Base-by-base conservation (phyloP, 1,140 invertebrate species). In the Maniola jurtina region DNA sequence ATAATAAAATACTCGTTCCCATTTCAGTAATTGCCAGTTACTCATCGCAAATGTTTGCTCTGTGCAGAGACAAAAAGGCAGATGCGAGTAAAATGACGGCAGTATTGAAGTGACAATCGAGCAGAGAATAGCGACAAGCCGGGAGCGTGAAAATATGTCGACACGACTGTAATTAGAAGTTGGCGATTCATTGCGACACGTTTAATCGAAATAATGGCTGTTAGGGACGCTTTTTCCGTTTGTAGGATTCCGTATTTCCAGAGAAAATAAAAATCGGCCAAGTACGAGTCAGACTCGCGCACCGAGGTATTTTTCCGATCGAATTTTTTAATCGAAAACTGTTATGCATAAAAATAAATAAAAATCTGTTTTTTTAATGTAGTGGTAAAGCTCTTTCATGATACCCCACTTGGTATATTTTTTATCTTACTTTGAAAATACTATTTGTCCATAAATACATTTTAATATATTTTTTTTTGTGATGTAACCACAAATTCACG, bases 131-230 rank as follows among this genome's bases (percentile, higher is more conserved):
- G 52, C 61, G 56, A 40, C 56, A 33, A 25, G 55, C 61, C 7
- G 48, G 14, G 48, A 54, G 58, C 61, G 56, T 36, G 61, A 55
- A 68, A 64, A 64, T 63, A 68, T 64, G 61, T 68, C 57, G 48
- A 68, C 67, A 64, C 50, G 33, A 14, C 60, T 55, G 67, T 63
- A 68, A 68, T 68, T 68, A 68, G 67, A 59, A 67, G 50, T 38
- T 48, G 59, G 52, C 52, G 33, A 56, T 36, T 61, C 57, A 42
- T 55, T 38, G 58, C 50, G 58, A 66, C 64, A 57, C 52, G 34
- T 67, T 67, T 61, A 45, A 61, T 61, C 52, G 34, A 57, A 61
- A 67, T 48, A 67, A 61, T 56, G 40, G 50, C 33, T 61, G 52
- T 56, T 61, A 61, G 45, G 52, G 55, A 34, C 48, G 42, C 62